phyloP scores from a whole-genome alignment of 2,113 vertebrate species.

The Pionites leucogaster region DNA sequence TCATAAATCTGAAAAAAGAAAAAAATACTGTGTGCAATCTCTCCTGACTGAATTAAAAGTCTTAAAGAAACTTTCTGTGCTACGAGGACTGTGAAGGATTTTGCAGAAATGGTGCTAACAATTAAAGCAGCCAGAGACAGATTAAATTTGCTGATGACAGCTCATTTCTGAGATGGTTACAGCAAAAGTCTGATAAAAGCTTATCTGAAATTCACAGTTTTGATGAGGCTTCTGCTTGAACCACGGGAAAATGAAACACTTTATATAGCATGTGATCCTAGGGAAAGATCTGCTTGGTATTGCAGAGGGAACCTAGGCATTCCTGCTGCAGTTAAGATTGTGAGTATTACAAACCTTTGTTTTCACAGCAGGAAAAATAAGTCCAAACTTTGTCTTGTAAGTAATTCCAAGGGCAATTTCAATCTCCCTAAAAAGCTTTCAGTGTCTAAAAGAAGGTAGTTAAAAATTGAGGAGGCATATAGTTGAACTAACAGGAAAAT shows the following conservation, averaged over 20 bases:
- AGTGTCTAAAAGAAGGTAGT: rapidly evolving
- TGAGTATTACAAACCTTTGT: slow-evolving; percentile 25
- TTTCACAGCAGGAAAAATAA: slow-evolving; percentile 27
- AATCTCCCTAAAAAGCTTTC: background rate
- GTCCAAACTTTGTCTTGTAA: background rate
- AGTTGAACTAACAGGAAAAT: background rate
- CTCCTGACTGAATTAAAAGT: slow-evolving; percentile 52
- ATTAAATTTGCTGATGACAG: slow-evolving; percentile 75
- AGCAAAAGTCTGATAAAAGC: slow-evolving; percentile 69
- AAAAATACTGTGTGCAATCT: background rate
- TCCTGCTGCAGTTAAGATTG: slow-evolving; percentile 13
- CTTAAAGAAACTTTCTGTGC: slow-evolving; percentile 53
- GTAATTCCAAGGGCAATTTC: background rate
- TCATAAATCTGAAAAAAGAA: slow-evolving; percentile 19
- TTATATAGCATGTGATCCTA: slow-evolving; percentile 51
- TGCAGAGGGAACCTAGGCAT: background rate
- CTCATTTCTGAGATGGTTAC: slow-evolving; percentile 75
- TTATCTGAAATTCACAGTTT: slow-evolving; percentile 74
- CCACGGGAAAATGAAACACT: slow-evolving; percentile 75
- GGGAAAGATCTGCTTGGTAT: slow-evolving; percentile 33
- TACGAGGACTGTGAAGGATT: slow-evolving; percentile 41
- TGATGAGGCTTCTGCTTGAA: slow-evolving; percentile 68
- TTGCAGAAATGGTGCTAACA: slow-evolving; percentile 61
- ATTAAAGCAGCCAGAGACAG: slow-evolving; percentile 69
- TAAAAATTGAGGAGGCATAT: rapidly evolving